Base-by-base conservation (phyloP, 2,888 invertebrate genomes). In the Agonopterix heracliana region DNA sequence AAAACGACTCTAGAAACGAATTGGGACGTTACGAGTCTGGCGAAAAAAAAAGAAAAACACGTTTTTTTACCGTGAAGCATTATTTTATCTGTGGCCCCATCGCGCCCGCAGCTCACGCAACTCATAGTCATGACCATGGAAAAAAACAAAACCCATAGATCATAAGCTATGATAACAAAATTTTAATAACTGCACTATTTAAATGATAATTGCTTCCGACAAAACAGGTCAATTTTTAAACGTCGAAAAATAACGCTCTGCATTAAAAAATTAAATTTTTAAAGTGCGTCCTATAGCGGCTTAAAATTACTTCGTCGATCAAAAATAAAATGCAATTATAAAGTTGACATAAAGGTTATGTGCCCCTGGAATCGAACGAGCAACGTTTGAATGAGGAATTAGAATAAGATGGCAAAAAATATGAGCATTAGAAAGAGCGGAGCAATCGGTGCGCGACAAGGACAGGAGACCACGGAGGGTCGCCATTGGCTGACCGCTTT, bases 371-470 rank as follows among this genome's bases (percentile, higher is more conserved):
- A 79, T 83, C 79, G 80, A 80, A 83, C 77, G 73, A 26, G 26
- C 26, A 26, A 75, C 70, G 80, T 87, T 86, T 85, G 79, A 86
- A 87, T 86, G 78, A 78, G 72, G 78, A 83, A 87, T 87, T 87
- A 86, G 86, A 87, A 85, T 85, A 83, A 81, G 75, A 80, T 77
- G 66, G 85, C 78, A 86, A 88, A 87, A 87, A 87, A 87, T 81
- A 82, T 79, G 73, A 81, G 81, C 84, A 85, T 86, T 88, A 88
- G 87, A 87, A 76, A 78, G 83, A 86, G 69, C 63, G 68, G 66
- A 63, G 66, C 66, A 66, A 66, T 61, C 65, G 59, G 48, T 49
- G 78, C 50, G 68, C 53, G 78, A 87, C 62, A 66, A 71, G 68
- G 83, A 84, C 63, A 57, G 69, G 58, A 56, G 60, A 75, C 58